These are phyloP conservation scores for Stenodema calcarata DNA, from an alignment of 2,888 invertebrate genomes.

Conservation along the genomic window DNA sequence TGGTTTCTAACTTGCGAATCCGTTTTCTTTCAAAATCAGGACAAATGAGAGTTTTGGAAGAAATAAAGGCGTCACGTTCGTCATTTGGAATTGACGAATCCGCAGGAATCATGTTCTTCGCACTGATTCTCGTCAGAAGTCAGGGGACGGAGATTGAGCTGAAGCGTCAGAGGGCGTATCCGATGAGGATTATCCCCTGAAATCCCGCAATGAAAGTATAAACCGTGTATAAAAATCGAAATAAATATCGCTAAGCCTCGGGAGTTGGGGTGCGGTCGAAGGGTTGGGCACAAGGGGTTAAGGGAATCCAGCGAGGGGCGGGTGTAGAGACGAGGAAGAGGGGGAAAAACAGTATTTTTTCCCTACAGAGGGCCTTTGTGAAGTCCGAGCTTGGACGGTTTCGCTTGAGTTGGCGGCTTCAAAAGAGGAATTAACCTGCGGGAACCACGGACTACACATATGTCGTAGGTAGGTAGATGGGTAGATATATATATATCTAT, in stretches of 20 bases:
- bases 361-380: not conserved
- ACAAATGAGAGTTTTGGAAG: too few relatives aligned
- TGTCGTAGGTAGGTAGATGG: too few relatives aligned
- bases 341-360: not conserved
- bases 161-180: not conserved
- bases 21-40: too few relatives aligned
- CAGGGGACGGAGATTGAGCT: too few relatives aligned
- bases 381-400: constrained; percentile 14
- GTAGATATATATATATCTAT: too few relatives aligned
- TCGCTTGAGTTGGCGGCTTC: not conserved
- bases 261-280: not conserved
- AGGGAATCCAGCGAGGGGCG: not conserved
- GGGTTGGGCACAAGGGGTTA: not conserved
- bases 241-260: not conserved
- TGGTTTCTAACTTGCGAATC: too few relatives aligned
- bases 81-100: too few relatives aligned
- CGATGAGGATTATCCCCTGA: not conserved
- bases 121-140: too few relatives aligned
- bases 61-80: too few relatives aligned
- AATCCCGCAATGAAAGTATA: not conserved
- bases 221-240: not conserved
- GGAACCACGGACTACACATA: not conserved
- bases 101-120: too few relatives aligned
- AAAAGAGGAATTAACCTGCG: constrained; percentile 9
- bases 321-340: not conserved